Base-by-base conservation (phyloP, 2,113 vertebrate genomes). In the Macquaria ambigua region DNA sequence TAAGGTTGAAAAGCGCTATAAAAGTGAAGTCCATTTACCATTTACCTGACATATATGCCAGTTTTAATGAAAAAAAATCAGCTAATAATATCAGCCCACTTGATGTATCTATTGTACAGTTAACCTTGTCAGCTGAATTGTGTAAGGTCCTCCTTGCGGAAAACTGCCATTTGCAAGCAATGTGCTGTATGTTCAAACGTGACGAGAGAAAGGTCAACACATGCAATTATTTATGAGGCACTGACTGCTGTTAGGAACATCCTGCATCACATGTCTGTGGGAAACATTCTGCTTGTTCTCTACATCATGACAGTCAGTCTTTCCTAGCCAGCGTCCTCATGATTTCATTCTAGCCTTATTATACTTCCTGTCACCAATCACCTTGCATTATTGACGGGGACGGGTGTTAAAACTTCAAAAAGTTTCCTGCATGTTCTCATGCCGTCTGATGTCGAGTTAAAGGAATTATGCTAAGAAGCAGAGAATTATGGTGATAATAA, bases 401-500 rank as follows among this genome's bases (percentile, higher is more conserved):
- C 18, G 6, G 37, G 11, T 78, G 43, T 55, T 53, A 2, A 50
- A 77, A 25, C 69, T 46, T 55, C 23, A 16, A 3, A 82, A 83
- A 43, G 76, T 79, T 37, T 52, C 31, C 74, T 61, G 25, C 58
- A 10, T 68, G 25, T 20, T 58, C 41, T 74, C 16, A 23, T 37
- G 41, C 34, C 14, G 5, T 63, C 66, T 81, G 64, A 90, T 31
- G 39, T 72, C 8, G 50, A 56, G 10, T 20, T 55, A 61, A 82
- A 79, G 69, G 15, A 77, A 78, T 85, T 86, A 85, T 82, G 83
- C 81, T 75, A 82, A 92, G 31, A 68, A 76, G 80, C 48, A 46
- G 43, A 61, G 69, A 84, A 90, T 90, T 89, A 87, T 62, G n/a
- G 8, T 55, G 77, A 78, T 76, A 81, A 83, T 90, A 87, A 90